Percentiles rank a stretch among this genome's conserved stretches.
phyloP scores from a whole-genome alignment of 2,797 vertebrate species.

The Micropoecilia bifurca region DNA sequence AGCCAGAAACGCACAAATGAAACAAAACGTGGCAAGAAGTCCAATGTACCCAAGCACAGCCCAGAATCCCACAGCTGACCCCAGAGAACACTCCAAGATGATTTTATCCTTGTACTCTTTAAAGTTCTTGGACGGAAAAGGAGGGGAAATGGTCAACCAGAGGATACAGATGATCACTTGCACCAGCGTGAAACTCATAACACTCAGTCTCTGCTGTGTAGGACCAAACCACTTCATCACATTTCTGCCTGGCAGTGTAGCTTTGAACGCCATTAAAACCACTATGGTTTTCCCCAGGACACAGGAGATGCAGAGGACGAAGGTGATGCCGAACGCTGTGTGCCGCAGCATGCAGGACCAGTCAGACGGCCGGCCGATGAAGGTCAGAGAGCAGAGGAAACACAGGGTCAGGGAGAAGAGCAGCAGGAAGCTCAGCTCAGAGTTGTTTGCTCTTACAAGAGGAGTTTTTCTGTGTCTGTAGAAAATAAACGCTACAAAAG shows the following conservation, averaged over 20 bases:
- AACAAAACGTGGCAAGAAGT: slow-evolving; percentile 76
- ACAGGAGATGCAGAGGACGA: slow-evolving; percentile 82
- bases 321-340: slow-evolving; percentile 81
- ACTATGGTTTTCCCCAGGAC: slow-evolving; percentile 81
- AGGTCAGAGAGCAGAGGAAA: slow-evolving; percentile 83
- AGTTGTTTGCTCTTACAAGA: slow-evolving; percentile 82
- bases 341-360: slow-evolving; percentile 85
- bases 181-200: slow-evolving; percentile 74
- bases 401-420: slow-evolving; percentile 83
- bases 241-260: slow-evolving; percentile 74
- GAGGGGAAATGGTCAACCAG: slow-evolving; percentile 78
- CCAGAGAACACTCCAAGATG: slow-evolving; percentile 78
- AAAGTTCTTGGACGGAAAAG: slow-evolving; percentile 75
- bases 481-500: slow-evolving; percentile 77
- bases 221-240: slow-evolving; percentile 81
- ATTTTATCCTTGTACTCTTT: slow-evolving; percentile 75
- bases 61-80: slow-evolving; percentile 78
- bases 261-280: slow-evolving; percentile 82
- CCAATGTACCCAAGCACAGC: slow-evolving; percentile 81
- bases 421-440: slow-evolving; percentile 82
- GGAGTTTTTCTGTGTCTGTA: slow-evolving; percentile 78
- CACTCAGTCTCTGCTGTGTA: slow-evolving; percentile 79
- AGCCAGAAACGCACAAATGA: slow-evolving; percentile 77
- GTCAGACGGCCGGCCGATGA: slow-evolving; percentile 78
- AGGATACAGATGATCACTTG: slow-evolving; percentile 78